Conservation (phyloP, 2,797 vertebrate genomes). For the Halcyon chelicuti region DNA sequence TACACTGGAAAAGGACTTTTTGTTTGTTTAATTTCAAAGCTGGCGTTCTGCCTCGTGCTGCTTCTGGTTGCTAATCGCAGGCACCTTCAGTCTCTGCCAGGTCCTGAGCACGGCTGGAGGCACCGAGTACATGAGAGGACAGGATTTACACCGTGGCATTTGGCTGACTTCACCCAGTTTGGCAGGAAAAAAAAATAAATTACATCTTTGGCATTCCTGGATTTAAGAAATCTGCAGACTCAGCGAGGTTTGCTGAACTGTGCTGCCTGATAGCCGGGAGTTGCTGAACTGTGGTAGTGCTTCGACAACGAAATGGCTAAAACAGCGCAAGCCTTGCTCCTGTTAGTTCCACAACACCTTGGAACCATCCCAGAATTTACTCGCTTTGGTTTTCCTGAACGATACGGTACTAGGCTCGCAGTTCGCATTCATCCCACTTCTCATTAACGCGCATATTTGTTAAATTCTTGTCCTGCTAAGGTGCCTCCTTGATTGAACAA, state of each 20-base stretch:
- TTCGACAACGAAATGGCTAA: not conserved
- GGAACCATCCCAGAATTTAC: not conserved
- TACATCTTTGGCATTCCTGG: not conserved
- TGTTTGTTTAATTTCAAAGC: conserved; percentile 35
- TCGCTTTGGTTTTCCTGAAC: not conserved
- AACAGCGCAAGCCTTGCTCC: not conserved
- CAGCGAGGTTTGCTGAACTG: not conserved
- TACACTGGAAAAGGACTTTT: not conserved
- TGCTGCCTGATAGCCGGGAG: not conserved
- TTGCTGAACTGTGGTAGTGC: not conserved
- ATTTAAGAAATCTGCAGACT: not conserved
- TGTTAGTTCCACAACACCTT: not conserved
- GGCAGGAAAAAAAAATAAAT: not conserved
- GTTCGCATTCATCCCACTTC: not conserved
- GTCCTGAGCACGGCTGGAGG: not conserved
- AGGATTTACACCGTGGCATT: conserved; percentile 52
- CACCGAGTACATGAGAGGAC: not conserved
- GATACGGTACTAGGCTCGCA: not conserved
- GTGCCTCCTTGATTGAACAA: not conserved
- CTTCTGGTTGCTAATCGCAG: not conserved
- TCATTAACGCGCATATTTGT: not conserved
- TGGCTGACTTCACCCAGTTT: not conserved
- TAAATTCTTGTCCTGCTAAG: not conserved
- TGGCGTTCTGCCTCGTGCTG: not conserved
- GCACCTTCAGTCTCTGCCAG: not conserved